Evolutionary conservation across 2,797 vertebrate species (phyloP).

Genomic region (Novumbra hubbsi): DNA sequence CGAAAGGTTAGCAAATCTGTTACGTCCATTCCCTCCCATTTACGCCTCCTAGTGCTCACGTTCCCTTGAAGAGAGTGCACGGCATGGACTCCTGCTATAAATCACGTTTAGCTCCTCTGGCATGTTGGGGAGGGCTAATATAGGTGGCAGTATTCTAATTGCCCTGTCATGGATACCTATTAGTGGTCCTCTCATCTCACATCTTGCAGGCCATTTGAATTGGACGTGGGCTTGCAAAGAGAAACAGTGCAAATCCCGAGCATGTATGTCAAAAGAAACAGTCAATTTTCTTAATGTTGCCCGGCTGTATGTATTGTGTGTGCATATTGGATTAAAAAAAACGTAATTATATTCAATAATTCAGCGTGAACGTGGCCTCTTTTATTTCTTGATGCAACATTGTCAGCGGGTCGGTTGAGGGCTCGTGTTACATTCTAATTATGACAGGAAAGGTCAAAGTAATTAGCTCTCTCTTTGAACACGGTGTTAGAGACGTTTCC

Average conservation of each 20-base stretch:
- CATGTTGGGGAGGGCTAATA: slow-evolving; percentile 50
- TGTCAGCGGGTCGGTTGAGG: slow-evolving; percentile 57
- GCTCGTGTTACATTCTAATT: slow-evolving; percentile 67
- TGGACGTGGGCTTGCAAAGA: slow-evolving; percentile 1
- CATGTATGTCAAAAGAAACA: slow-evolving; percentile 22
- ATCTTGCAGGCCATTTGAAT: slow-evolving; percentile 25
- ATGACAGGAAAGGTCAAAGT: slow-evolving; percentile 79
- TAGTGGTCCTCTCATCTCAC: slow-evolving; percentile 43
- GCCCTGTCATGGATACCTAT: slow-evolving; percentile 38
- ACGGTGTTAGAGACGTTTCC: slow-evolving; percentile 53
- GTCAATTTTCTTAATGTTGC: background rate
- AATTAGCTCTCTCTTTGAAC: slow-evolving; percentile 76
- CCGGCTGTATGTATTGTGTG: slow-evolving; percentile 30
- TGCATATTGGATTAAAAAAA: slow-evolving; percentile 28
- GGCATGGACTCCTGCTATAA: slow-evolving; percentile 55
- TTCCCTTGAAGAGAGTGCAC: slow-evolving; percentile 44
- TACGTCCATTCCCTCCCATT: background rate
- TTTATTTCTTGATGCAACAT: slow-evolving; percentile 67
- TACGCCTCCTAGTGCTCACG: slow-evolving; percentile 34
- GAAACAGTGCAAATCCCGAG: slow-evolving; percentile 38
- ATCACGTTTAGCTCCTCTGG: slow-evolving; percentile 61
- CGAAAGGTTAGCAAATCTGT: slow-evolving; percentile 34
- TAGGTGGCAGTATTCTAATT: slow-evolving; percentile 54
- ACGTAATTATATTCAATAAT: slow-evolving; percentile 31
- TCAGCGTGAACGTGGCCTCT: slow-evolving; percentile 48